These are phyloP conservation scores for Scaptomyza pallida DNA, from an alignment of 1,140 invertebrate species.

Conservation along the genomic window DNA sequence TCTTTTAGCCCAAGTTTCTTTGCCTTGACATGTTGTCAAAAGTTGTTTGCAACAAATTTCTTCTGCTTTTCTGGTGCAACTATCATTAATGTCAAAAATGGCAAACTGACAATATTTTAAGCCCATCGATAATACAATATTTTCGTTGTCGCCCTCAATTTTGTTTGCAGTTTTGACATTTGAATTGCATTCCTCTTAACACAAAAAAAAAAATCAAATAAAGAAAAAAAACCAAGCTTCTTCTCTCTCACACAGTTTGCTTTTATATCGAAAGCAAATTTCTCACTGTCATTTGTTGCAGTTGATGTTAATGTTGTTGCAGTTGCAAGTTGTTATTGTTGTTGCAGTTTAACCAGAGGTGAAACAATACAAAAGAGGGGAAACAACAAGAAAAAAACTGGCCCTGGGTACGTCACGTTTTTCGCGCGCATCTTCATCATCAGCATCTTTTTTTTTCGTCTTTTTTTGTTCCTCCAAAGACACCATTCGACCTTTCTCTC, in stretches of 20 bases:
- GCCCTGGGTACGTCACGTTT: constrained; percentile 66
- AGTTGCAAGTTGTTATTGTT: constrained; percentile 31
- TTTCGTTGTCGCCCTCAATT: constrained; percentile 48
- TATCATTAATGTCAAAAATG: constrained; percentile 76
- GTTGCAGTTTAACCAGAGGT: constrained; percentile 5
- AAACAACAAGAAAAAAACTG: constrained; percentile 43
- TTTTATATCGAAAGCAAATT: constrained; percentile 60
- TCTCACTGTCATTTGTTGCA: constrained; percentile 65
- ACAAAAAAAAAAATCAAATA: constrained; percentile 1
- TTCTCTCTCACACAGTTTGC: neutral
- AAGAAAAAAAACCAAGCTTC: neutral
- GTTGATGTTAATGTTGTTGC: constrained; percentile 16
- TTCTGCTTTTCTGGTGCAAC: constrained; percentile 14
- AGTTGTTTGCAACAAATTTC: constrained; percentile 42
- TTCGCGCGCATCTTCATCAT: constrained; percentile 77
- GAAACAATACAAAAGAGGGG: constrained; percentile 20
- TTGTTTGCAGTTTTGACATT: constrained; percentile 42
- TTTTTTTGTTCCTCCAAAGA: neutral
- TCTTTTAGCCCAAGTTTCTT: no score
- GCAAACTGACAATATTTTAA: constrained; percentile 72
- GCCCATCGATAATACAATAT: constrained; percentile 70
- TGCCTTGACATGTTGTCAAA: constrained; percentile 10
- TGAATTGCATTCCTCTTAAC: constrained; percentile 43
- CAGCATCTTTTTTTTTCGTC: constrained; percentile 20
- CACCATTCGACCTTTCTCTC: neutral